Conservation (phyloP, 2,797 vertebrate genomes). For the Etheostoma perlongum region DNA sequence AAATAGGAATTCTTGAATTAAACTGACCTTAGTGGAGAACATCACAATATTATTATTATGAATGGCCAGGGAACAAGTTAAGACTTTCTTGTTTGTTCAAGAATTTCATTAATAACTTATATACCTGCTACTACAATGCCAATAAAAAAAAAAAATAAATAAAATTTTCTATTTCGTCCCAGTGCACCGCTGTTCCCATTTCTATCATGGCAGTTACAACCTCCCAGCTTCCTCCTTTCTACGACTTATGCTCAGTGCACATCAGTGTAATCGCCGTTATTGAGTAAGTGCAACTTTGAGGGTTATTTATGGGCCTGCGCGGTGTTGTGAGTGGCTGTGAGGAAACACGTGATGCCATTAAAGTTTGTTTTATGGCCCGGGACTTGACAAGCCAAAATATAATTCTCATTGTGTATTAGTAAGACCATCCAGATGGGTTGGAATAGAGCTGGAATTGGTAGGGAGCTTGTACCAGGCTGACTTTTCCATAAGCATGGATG, state of each 20-base stretch:
- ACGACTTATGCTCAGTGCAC: conserved; percentile 72
- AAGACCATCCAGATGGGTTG: conserved; percentile 96
- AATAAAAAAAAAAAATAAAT: conserved; percentile 2
- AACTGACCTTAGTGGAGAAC: background rate
- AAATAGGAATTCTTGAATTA: background rate
- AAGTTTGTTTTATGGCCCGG: conserved; percentile 99
- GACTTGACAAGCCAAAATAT: conserved; percentile 99
- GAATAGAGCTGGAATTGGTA: conserved; percentile 89
- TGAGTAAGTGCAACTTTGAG: conserved; percentile 94
- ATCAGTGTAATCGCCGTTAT: conserved; percentile 85
- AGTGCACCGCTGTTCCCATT: background rate
- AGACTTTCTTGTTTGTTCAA: background rate
- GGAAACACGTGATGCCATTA: conserved; percentile 99
- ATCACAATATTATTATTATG: background rate
- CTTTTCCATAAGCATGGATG: conserved; percentile 78
- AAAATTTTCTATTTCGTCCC: background rate
- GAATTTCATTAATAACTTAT: background rate
- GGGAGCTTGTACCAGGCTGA: conserved; percentile 79
- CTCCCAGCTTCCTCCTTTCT: conserved; percentile 48
- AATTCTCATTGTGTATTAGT: conserved; percentile 99
- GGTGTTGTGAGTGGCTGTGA: conserved; percentile 96
- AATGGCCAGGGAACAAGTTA: background rate
- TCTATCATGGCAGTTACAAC: conserved; percentile 15
- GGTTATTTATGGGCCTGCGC: conserved; percentile 98
- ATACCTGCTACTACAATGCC: no score